Evolutionary conservation across 2,888 invertebrate species (phyloP).

Genomic region (Diaphora mendica): DNA sequence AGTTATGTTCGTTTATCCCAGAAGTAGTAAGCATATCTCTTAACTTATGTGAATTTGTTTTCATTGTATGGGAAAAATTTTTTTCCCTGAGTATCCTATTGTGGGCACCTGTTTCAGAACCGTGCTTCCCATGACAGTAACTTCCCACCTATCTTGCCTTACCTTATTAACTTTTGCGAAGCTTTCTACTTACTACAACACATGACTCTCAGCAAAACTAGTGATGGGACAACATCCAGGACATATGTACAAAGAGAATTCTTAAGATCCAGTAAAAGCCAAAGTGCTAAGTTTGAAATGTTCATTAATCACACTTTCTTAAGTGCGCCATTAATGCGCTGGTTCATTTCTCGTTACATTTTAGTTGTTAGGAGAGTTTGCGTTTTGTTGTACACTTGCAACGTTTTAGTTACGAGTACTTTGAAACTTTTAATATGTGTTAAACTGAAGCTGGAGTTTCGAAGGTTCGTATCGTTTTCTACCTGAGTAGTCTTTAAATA

Average conservation of each 20-base stretch:
- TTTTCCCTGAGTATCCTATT: neutral
- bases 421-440: neutral
- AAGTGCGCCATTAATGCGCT: constrained; percentile 57
- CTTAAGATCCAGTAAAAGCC: constrained; percentile 11
- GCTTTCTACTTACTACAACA: too few relatives aligned
- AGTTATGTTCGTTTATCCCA: neutral
- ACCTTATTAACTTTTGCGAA: too few relatives aligned
- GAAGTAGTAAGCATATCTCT: neutral
- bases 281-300: constrained; percentile 46
- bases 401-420: constrained; percentile 32
- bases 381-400: constrained; percentile 47
- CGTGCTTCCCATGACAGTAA: neutral
- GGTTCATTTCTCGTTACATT: constrained; percentile 43
- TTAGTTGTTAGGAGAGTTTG: constrained; percentile 39
- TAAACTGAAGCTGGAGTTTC: constrained; percentile 15
- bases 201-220: neutral
- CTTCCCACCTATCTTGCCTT: neutral
- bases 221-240: neutral
- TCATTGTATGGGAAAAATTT: neutral
- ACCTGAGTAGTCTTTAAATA: too few relatives aligned
- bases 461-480: neutral
- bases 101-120: neutral
- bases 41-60: neutral
- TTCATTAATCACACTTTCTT: constrained; percentile 60
- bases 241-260: neutral